Evolutionary conservation across 2,113 vertebrate genomes (phyloP).

Genomic region (Narcine bancroftii): DNA sequence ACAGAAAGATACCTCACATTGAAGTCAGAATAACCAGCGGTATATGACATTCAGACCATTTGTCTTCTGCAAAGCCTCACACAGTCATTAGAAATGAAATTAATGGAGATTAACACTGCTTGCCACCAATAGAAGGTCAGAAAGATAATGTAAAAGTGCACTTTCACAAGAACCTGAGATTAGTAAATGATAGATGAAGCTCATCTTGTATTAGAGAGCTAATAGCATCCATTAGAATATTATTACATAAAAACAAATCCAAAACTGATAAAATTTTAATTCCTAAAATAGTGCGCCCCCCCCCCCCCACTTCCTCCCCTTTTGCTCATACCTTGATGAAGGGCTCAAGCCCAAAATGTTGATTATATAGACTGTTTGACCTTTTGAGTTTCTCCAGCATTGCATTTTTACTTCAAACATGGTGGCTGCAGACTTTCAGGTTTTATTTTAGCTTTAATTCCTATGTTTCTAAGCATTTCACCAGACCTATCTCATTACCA

Average conservation of each 20-base stretch:
- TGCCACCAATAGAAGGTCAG: conserved; percentile 17
- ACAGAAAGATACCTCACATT: background rate
- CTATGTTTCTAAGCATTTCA: background rate
- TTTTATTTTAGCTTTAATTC: background rate
- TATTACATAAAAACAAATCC: background rate
- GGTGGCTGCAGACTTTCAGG: too few relatives aligned
- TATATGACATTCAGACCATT: conserved; percentile 33
- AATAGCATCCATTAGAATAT: background rate
- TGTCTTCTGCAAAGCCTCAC: conserved; percentile 18
- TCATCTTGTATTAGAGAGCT: background rate
- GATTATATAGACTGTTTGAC: too few relatives aligned
- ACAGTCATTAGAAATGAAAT: conserved; percentile 17
- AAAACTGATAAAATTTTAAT: background rate
- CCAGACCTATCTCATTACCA: too few relatives aligned
- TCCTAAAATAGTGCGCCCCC: too few relatives aligned
- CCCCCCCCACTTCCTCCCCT: too few relatives aligned
- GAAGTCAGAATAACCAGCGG: background rate
- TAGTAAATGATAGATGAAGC: background rate
- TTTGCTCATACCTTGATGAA: too few relatives aligned
- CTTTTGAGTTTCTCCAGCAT: too few relatives aligned
- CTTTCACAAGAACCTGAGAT: conserved; percentile 2
- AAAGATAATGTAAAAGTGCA: conserved; percentile 31
- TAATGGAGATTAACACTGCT: conserved; percentile 28
- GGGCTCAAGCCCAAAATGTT: too few relatives aligned
- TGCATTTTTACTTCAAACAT: too few relatives aligned